These are phyloP conservation scores for Aphelenchoides besseyi DNA, from an alignment of 1,140 invertebrate genomes.

Conservation along the genomic window DNA sequence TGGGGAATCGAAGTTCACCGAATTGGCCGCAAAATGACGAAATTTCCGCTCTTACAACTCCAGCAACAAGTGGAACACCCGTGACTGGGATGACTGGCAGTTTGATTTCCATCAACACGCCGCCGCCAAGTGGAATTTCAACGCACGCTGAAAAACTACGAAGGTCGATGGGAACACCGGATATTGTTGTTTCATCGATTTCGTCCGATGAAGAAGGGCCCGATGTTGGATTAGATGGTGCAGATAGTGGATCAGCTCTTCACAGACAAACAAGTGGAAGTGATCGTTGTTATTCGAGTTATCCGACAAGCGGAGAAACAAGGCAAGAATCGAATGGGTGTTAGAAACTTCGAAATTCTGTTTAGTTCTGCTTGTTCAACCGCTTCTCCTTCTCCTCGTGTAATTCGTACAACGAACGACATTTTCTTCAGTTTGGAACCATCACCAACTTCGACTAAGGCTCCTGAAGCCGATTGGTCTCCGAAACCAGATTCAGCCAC, in stretches of 20 bases:
- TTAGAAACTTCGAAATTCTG: background rate
- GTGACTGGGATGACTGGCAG: background rate
- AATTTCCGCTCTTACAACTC: slow-evolving; percentile 5
- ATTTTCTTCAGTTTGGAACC: slow-evolving; percentile 1
- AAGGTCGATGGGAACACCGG: slow-evolving; percentile 52
- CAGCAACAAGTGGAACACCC: background rate
- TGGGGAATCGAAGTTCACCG: slow-evolving; percentile 43
- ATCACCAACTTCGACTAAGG: slow-evolving; percentile 6
- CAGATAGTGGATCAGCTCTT: too few species aligned
- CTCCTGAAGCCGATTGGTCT: background rate
- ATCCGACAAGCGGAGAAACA: slow-evolving; percentile 20
- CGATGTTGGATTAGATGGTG: too few species aligned
- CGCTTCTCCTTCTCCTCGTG: slow-evolving; percentile 7
- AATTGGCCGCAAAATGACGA: slow-evolving; percentile 28
- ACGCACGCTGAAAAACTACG: slow-evolving; percentile 23
- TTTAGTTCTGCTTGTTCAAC: slow-evolving; percentile 23
- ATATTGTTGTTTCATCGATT: slow-evolving; percentile 61
- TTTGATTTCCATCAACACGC: background rate
- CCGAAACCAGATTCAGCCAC: background rate
- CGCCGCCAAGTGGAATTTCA: background rate
- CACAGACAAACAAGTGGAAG: slow-evolving; percentile 1
- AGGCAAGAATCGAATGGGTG: background rate
- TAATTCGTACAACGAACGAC: slow-evolving; percentile 2
- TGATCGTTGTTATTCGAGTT: slow-evolving; percentile 7
- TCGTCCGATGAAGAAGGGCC: slow-evolving; percentile 57